Base-by-base conservation (phyloP, 2,888 invertebrate genomes). In the Julus scandinavius region DNA sequence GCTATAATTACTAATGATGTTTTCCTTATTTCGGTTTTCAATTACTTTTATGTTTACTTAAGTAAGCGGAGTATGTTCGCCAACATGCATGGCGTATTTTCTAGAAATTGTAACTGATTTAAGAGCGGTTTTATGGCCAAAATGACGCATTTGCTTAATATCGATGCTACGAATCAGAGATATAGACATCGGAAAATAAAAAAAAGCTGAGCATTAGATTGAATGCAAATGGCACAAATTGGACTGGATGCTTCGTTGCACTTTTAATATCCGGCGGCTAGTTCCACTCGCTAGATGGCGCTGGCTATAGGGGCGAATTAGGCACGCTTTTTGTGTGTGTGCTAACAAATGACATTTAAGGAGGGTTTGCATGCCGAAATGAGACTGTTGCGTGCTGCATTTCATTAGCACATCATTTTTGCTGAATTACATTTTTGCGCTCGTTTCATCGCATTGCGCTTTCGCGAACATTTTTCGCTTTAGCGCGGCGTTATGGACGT, bases 321-420 rank as follows among this genome's bases (percentile, higher is more conserved):
- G 15, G 80, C 38, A 80, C 13, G 80, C 54, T 13, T 54, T 13
- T 80, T 63, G 5, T 58, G 29, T 80, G 29, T 80, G 3, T 15
- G 38, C 80, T 40, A 29, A 38, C 80, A 38, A 80, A 80, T 40
- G 80, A 15, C 80, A 80, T 80, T 80, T 40, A 80, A 80, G 38
- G 38, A 80, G 80, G 29, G 80, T 40, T 80, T 29, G 80, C 80
- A 80, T 80, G 80, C 38, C 38, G 29, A 80, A 80, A 80, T 15
- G 80, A 80, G 80, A 80, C 80, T 38, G 80, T 80, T 80, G 80
- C 80, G 80, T 80, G 80, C 80, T 40, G 80, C 80, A 80, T 80
- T 80, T 80, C 80, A 80, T 80, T 80, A 80, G 80, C 80, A 40
- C 80, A 80, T 80, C 38, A 80, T 80, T 80, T 80, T 80, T 80